Evolutionary conservation across 2,888 invertebrate species (phyloP).

Genomic region (Trachelus iudaicus): DNA sequence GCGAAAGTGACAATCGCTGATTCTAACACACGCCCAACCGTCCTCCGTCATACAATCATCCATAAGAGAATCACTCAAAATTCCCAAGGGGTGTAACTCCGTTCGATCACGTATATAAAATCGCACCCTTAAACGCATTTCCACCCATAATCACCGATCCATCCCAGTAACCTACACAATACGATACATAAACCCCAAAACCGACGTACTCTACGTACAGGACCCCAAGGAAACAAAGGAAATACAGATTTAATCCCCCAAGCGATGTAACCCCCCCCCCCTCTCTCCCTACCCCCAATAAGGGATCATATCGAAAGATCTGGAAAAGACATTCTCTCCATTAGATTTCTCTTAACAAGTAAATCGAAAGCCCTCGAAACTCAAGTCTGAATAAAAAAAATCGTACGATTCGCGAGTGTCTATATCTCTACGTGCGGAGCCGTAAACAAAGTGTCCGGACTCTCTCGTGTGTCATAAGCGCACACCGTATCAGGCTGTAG

Average conservation of each 20-base stretch:
- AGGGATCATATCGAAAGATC: not conserved
- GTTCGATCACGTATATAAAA: not conserved
- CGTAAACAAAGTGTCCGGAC: not conserved
- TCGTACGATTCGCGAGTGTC: not conserved
- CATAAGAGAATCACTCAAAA: not conserved
- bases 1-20: not conserved
- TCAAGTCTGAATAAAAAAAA: not conserved
- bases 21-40: not conserved
- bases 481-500: not conserved
- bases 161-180: not conserved
- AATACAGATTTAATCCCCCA: not conserved
- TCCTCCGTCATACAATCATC: not conserved
- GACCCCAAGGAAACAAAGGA: not conserved
- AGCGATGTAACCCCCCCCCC: not conserved
- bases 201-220: not conserved
- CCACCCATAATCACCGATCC: not conserved
- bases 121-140: not conserved
- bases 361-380: not conserved
- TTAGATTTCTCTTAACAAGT: not conserved
- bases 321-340: not conserved
- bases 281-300: too few species aligned
- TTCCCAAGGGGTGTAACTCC: not conserved
- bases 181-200: not conserved
- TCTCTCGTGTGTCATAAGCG: not conserved
- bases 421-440: not conserved